Conservation (phyloP, 2,797 vertebrate species). For the Tachyglossus aculeatus region DNA sequence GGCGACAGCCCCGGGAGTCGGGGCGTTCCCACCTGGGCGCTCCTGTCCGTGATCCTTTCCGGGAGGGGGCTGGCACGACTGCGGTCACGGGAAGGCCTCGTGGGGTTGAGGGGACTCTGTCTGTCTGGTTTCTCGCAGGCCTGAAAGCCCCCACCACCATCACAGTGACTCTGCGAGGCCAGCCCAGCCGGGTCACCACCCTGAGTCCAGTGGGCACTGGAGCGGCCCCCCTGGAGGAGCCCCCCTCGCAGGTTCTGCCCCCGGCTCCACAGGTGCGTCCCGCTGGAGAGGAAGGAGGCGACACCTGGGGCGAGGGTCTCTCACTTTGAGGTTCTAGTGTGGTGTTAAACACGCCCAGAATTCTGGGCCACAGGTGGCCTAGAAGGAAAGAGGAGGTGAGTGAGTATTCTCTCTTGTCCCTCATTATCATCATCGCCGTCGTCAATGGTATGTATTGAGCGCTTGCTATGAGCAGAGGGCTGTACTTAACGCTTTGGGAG, state of each 20-base stretch:
- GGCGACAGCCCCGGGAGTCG: no score
- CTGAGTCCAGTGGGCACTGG: constrained; percentile 79
- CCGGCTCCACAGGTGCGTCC: constrained; percentile 67
- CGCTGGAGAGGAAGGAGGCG: background rate
- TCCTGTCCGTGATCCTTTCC: no score
- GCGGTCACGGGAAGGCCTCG: background rate
- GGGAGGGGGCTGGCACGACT: no score
- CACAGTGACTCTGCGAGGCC: constrained; percentile 89
- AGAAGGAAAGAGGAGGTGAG: rapidly evolving
- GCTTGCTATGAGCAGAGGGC: background rate
- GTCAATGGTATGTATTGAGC: background rate
- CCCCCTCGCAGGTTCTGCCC: constrained; percentile 51
- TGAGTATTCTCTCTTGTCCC: background rate
- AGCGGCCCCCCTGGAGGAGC: constrained; percentile 61
- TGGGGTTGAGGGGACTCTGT: background rate
- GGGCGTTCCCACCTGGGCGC: no score
- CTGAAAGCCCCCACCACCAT: constrained; percentile 92
- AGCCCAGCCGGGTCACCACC: constrained; percentile 78
- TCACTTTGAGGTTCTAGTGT: rapidly evolving
- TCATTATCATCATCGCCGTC: rapidly evolving
- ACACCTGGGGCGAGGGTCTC: rapidly evolving
- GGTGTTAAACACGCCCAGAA: background rate
- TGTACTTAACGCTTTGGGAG: no score
- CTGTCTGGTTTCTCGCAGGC: constrained; percentile 66
- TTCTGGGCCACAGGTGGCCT: rapidly evolving